Percentiles rank a stretch among this genome's conserved stretches.
These are phyloP conservation scores for Ceratotherium simum DNA, from an alignment of 2,113 vertebrate species.

Conservation along the genomic window DNA sequence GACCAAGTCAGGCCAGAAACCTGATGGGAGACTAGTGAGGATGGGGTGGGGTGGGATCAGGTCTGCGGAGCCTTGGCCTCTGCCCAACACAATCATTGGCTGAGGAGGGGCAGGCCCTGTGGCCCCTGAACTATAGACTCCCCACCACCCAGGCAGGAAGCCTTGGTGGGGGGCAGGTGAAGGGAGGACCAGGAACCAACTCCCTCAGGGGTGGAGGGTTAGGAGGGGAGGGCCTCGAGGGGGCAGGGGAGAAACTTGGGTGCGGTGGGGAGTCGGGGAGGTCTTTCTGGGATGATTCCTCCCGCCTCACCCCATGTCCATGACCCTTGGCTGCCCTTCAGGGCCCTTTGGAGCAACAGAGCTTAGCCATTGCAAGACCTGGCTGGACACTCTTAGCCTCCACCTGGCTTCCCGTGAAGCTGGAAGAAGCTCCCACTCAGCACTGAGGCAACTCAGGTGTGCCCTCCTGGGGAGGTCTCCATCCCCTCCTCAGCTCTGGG, in stretches of 20 bases:
- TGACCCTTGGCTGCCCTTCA: background rate
- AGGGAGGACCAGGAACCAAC: conserved; percentile 16
- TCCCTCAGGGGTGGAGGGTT: background rate
- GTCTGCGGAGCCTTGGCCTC: background rate
- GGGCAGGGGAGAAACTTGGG: background rate
- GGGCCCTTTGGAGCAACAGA: background rate
- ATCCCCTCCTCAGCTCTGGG: background rate
- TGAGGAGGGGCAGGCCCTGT: background rate
- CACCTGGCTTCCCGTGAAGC: too few species aligned
- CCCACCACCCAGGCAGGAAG: background rate
- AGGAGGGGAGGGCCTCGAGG: conserved; percentile 72
- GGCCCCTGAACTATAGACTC: background rate
- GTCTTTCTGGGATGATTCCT: background rate
- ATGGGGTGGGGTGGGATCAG: too few species aligned
- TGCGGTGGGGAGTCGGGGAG: background rate
- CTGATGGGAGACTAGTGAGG: too few species aligned
- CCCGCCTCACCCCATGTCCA: background rate
- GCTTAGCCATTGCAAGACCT: background rate
- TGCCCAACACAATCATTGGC: background rate
- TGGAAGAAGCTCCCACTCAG: background rate
- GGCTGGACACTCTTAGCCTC: background rate
- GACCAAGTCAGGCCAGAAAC: background rate
- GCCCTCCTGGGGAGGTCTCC: background rate
- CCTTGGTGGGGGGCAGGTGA: background rate
- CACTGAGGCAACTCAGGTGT: background rate